phyloP scores from a whole-genome alignment of 2,888 invertebrate species.

The Taphrorychus bicolor region DNA sequence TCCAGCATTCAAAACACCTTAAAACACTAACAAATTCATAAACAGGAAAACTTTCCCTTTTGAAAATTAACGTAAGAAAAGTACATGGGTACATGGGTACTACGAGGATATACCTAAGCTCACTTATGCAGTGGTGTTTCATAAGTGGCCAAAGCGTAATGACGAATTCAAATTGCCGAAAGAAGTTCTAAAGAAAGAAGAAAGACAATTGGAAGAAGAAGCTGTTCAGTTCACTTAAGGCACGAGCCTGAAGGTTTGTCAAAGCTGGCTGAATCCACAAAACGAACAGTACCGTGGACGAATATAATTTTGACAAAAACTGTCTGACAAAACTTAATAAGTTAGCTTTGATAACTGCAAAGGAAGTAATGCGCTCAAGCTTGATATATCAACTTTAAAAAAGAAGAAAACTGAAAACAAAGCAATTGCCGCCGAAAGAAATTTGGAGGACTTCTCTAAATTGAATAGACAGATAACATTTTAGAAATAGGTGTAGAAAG shows the following conservation, averaged over 20 bases:
- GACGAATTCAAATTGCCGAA: constrained; percentile 34
- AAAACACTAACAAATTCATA: too few relatives aligned
- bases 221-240: constrained; percentile 23
- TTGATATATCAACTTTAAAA: constrained; percentile 22
- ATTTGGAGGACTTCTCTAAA: constrained; percentile 22
- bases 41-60: too few relatives aligned
- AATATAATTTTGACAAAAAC: constrained; percentile 30
- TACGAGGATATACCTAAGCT: constrained; percentile 42
- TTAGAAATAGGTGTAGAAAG: too few relatives aligned
- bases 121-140: constrained; percentile 39
- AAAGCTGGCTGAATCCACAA: constrained; percentile 30
- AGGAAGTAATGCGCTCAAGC: constrained; percentile 10
- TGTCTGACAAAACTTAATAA: constrained; percentile 22
- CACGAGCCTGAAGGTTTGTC: constrained; percentile 26
- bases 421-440: constrained; percentile 25
- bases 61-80: constrained; percentile 46
- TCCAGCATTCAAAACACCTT: too few relatives aligned
- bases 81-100: constrained; percentile 34
- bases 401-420: constrained; percentile 44
- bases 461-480: constrained; percentile 32
- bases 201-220: constrained; percentile 40
- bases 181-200: constrained; percentile 39
- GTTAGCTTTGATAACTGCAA: constrained; percentile 41
- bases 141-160: constrained; percentile 42
- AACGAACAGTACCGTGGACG: constrained; percentile 24